Evolutionary conservation across 2,113 vertebrate genomes (phyloP).

Genomic region (Pseudopodoces humilis): DNA sequence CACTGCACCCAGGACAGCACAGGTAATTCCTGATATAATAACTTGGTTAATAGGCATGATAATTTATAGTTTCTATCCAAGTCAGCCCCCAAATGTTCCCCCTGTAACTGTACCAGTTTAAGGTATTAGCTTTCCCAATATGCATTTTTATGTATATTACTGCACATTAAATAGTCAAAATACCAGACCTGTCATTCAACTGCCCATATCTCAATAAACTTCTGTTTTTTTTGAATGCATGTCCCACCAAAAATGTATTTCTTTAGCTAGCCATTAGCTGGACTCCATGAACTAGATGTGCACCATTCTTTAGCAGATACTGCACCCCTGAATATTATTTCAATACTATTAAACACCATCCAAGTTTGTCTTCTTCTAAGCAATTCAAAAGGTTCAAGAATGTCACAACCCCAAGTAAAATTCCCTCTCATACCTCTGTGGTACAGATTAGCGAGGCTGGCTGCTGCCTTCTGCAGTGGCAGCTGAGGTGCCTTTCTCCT

Average conservation of each 20-base stretch:
- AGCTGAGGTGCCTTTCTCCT: neutral
- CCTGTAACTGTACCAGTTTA: neutral
- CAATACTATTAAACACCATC: too few relatives aligned
- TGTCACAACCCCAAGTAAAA: neutral
- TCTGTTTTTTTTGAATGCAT: neutral
- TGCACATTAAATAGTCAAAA: neutral
- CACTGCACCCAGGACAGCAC: neutral
- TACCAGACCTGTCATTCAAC: neutral
- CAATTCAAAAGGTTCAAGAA: neutral
- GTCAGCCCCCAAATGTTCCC: neutral
- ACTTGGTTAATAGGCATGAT: neutral
- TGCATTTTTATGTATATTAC: rapidly evolving
- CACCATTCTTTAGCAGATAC: neutral
- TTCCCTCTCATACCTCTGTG: neutral
- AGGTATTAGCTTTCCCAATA: neutral
- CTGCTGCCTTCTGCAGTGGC: neutral
- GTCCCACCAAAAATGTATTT: neutral
- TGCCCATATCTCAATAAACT: neutral
- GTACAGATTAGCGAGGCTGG: neutral
- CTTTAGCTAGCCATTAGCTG: neutral
- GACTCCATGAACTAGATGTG: neutral
- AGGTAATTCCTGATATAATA: neutral
- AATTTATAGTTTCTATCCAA: neutral
- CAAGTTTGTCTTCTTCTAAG: neutral
- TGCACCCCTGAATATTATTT: neutral